Evolutionary conservation across 2,888 invertebrate genomes (phyloP).

Genomic region (Sinohyriopsis cumingii): DNA sequence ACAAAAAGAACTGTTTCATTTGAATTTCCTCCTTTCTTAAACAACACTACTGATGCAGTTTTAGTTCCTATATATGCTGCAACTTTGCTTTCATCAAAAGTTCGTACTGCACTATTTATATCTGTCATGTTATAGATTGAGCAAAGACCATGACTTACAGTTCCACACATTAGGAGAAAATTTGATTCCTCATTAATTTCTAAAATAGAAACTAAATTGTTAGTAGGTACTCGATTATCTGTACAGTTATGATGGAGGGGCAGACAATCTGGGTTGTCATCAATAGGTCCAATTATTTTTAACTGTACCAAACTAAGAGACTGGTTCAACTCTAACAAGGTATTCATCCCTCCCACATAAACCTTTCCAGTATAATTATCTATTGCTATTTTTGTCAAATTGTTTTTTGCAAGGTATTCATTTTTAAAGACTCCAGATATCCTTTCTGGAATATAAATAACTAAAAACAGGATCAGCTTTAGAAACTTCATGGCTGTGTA

Average conservation of each 20-base stretch:
- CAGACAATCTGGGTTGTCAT: constrained; percentile 4
- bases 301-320: constrained; percentile 14
- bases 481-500: not conserved
- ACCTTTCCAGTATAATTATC: constrained; percentile 15
- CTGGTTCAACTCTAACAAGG: constrained; percentile 34
- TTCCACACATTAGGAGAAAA: constrained; percentile 45
- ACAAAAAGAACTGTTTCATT: constrained; percentile 26
- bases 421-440: not conserved
- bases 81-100: not conserved
- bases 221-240: constrained; percentile 1
- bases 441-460: not conserved
- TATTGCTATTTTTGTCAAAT: constrained; percentile 11
- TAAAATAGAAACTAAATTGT: constrained; percentile 43
- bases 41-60: too few relatives aligned
- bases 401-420: not conserved
- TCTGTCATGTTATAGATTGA: constrained; percentile 27
- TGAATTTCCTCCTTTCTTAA: too few relatives aligned
- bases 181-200: constrained; percentile 29
- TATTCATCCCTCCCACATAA: constrained; percentile 47
- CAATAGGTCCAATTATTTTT: constrained; percentile 14
- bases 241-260: too few relatives aligned
- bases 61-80: too few relatives aligned
- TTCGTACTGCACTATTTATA: constrained; percentile 14
- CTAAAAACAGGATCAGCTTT: not conserved
- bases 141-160: constrained; percentile 44